Conservation (phyloP, 1,140 invertebrate species). For the Paramacrobiotus metropolitanus region DNA sequence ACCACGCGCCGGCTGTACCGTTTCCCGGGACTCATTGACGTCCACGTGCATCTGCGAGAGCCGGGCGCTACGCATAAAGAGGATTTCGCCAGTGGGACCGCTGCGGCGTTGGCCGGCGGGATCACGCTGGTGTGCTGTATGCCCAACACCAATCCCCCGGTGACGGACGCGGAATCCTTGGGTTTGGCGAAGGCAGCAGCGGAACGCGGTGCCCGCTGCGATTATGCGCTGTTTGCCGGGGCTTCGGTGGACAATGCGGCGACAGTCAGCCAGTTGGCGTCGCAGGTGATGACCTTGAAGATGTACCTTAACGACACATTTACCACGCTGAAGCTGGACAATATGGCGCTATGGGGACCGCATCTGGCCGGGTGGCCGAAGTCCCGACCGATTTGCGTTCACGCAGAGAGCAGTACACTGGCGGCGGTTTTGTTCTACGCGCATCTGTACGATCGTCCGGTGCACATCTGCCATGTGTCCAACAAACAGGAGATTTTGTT, state of each 20-base stretch:
- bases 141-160: slow-evolving; percentile 89
- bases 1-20: not conserved
- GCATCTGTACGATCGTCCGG: slow-evolving; percentile 51
- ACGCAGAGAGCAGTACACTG: slow-evolving; percentile 80
- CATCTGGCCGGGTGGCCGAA: slow-evolving; percentile 84
- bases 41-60: slow-evolving; percentile 83
- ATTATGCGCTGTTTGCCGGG: slow-evolving; percentile 80
- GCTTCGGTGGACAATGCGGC: slow-evolving; percentile 62
- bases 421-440: slow-evolving; percentile 72
- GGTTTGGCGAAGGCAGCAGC: too few species aligned
- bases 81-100: slow-evolving; percentile 75
- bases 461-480: slow-evolving; percentile 54
- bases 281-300: slow-evolving; percentile 61
- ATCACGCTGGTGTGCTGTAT: slow-evolving; percentile 89
- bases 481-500: slow-evolving; percentile 23
- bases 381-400: slow-evolving; percentile 67
- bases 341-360: slow-evolving; percentile 65
- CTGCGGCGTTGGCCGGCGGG: slow-evolving; percentile 85
- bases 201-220: too few species aligned
- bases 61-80: slow-evolving; percentile 90
- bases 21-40: not conserved
- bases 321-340: slow-evolving; percentile 57
- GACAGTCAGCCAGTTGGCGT: slow-evolving; percentile 41
- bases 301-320: slow-evolving; percentile 98
- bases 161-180: slow-evolving; percentile 53